phyloP scores from a whole-genome alignment of 2,113 vertebrate genomes.

The Caretta caretta region DNA sequence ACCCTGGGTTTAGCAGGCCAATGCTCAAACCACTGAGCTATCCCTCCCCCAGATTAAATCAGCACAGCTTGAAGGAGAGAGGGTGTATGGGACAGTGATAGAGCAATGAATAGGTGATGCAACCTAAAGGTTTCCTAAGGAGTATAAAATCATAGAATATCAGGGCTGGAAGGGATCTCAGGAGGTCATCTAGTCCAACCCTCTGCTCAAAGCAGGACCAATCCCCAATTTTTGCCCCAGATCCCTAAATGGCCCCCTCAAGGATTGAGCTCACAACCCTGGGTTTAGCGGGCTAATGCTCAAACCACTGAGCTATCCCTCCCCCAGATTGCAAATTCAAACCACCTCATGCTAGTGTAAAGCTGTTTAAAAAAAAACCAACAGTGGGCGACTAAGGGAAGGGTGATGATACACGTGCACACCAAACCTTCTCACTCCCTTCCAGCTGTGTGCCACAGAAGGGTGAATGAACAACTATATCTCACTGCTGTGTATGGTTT shows the following conservation, averaged over 20 bases:
- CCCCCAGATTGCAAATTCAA: background rate
- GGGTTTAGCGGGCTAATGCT: no score
- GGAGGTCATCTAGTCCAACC: no score
- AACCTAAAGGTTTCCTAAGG: background rate
- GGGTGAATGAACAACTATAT: background rate
- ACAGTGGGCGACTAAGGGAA: rapidly evolving
- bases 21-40: no score
- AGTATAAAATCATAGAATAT: background rate
- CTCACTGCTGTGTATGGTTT: background rate
- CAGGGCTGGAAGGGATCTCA: no score
- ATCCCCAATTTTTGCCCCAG: no score
- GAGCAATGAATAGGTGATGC: background rate
- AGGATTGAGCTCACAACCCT: no score
- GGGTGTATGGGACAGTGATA: background rate
- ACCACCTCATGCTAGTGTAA: background rate
- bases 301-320: no score
- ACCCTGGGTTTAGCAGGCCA: no score
- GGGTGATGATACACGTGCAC: rapidly evolving
- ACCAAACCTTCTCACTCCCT: rapidly evolving
- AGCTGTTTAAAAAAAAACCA: background rate
- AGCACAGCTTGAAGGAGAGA: background rate
- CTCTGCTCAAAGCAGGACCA: no score
- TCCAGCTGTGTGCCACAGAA: background rate
- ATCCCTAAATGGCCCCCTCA: no score
- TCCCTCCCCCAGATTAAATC: no score